These are phyloP conservation scores for Aradophagus sp. DNA, from an alignment of 1,140 invertebrate species.

Conservation along the genomic window DNA sequence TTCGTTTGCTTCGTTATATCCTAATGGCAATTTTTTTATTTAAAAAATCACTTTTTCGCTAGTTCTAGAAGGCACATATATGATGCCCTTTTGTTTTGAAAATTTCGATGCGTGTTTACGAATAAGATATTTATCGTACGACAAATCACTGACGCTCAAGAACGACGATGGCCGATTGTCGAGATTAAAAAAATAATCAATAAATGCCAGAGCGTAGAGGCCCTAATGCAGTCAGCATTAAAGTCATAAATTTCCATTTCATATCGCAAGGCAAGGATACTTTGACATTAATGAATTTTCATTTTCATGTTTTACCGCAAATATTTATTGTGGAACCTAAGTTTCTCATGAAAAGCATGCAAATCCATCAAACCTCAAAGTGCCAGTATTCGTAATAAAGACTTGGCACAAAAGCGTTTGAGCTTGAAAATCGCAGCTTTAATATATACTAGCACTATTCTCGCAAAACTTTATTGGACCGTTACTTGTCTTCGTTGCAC, in stretches of 20 bases:
- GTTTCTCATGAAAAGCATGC: conserved; percentile 53
- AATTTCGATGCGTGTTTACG: too few species aligned
- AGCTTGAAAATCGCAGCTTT: conserved; percentile 68
- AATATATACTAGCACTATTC: conserved; percentile 68
- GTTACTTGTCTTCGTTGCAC: conserved; percentile 57
- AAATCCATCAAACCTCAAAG: conserved; percentile 59
- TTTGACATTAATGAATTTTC: conserved; percentile 56
- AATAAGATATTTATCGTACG: too few species aligned
- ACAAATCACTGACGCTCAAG: too few species aligned
- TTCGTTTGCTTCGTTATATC: too few species aligned
- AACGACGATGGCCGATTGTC: too few species aligned
- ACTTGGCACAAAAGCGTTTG: conserved; percentile 66
- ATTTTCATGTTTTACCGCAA: conserved; percentile 55
- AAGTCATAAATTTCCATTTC: conserved; percentile 52
- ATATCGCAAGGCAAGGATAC: conserved; percentile 35
- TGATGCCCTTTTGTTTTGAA: too few species aligned
- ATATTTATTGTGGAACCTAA: conserved; percentile 54
- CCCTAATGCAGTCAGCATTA: conserved; percentile 41
- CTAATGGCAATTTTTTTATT: too few species aligned
- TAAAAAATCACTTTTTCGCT: too few species aligned
- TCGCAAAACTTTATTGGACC: conserved; percentile 60
- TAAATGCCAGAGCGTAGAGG: too few species aligned
- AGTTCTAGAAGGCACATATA: too few species aligned
- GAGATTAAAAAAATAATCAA: too few species aligned
- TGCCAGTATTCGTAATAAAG: conserved; percentile 66